A percentile compares a stretch with the other conserved stretches of the same genome.
phyloP scores from a whole-genome alignment of 2,113 vertebrate species.

The Tachycineta bicolor region DNA sequence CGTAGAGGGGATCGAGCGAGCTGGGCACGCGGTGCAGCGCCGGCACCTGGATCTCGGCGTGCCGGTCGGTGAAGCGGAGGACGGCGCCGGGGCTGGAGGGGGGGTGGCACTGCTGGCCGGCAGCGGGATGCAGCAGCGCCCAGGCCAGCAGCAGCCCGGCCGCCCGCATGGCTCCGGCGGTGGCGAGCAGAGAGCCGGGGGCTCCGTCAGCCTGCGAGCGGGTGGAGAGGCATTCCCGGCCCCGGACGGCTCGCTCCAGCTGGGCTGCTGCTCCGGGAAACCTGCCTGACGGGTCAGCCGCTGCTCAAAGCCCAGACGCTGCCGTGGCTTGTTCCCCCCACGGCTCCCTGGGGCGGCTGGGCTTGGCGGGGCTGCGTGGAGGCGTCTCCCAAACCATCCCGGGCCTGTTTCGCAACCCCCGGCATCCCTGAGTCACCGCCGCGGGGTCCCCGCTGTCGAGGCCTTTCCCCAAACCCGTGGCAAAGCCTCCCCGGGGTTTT shows the following conservation, averaged over 20 bases:
- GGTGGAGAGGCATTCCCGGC: background rate
- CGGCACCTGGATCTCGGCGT: conserved; percentile 55
- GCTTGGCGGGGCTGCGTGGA: conserved; percentile 41
- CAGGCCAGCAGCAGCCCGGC: background rate
- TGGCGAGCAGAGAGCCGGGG: background rate
- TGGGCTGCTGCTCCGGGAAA: conserved; percentile 43
- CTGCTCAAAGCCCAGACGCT: conserved; percentile 45
- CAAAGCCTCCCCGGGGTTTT: background rate
- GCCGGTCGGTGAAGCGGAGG: conserved; percentile 59
- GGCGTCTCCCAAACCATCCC: conserved; percentile 47
- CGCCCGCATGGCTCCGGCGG: background rate
- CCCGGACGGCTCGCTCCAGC: background rate
- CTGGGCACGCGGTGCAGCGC: conserved; percentile 44
- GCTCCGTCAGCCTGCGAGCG: background rate
- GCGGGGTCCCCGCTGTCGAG: background rate
- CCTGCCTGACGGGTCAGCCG: conserved; percentile 70
- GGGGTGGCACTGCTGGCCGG: conserved; percentile 23
- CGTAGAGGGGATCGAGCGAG: conserved; percentile 69
- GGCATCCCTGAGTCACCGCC: background rate
- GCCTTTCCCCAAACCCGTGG: accelerated
- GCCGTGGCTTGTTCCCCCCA: conserved; percentile 27
- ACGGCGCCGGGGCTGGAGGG: background rate
- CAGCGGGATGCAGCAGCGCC: background rate
- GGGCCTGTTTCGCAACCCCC: background rate
- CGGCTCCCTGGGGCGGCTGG: conserved; percentile 6